Base-by-base conservation (phyloP, 2,888 invertebrate species). In the Leucophenga montana region DNA sequence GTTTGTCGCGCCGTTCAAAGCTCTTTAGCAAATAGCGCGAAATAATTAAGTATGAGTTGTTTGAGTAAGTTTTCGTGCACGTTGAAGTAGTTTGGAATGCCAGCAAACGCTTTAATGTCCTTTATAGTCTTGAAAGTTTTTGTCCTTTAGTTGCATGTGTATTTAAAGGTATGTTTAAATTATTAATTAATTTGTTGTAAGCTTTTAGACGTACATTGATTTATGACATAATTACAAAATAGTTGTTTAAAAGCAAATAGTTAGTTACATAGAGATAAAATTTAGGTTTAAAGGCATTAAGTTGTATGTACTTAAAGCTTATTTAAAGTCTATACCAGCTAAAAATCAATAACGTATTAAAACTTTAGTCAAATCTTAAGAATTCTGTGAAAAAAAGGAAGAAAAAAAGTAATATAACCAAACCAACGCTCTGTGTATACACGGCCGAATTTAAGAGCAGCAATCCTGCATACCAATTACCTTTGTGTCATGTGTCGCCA, bases 151-250 rank as follows among this genome's bases (percentile, higher is more conserved):
- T 20, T 59, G 70, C 48, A 57, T 65, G 44, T 27, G 70, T 56
- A 57, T 65, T 50, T 27, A 56, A 56, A 56, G 22, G 22, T 27
- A 54, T 61, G 33, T 75, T 77, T 78, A 75, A 83, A 83, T 82
- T 78, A 75, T 68, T 75, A 77, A 77, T 75, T 75, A 72, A 76
- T 77, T 82, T 74, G 67, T 71, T 50, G 66, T 69, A 22, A 18
- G 61, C 71, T 66, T 74, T 67, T 66, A 57, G 39, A 9, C 33
- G 44, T 6, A 18, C 44, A 39, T 8, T 39, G 39, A 39, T 39
- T 39, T 39, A 39, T 39, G 44, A 61, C 39, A 39, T 18, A 8
- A 13, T n/a, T 61, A 39, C 3, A 39, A 33, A 18, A 39, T 61
- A 18, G 18, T 61, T 44, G 16, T 61, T 61, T 18, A 39, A n/a